These are phyloP conservation scores for Cheilosia soror DNA, from an alignment of 2,888 invertebrate species.

Conservation along the genomic window DNA sequence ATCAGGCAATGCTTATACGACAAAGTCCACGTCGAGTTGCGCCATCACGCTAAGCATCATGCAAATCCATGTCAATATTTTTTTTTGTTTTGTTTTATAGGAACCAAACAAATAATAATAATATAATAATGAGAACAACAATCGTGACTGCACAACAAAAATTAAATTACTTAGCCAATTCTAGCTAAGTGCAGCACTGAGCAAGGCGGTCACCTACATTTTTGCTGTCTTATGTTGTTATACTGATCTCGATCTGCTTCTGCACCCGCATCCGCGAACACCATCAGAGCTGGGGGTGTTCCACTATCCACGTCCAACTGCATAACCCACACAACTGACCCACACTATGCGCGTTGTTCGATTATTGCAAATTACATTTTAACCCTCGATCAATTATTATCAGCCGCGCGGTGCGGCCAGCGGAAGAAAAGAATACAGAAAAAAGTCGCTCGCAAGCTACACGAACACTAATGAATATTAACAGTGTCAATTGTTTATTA, in stretches of 20 bases:
- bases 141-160: slow-evolving; percentile 26
- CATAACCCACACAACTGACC: slow-evolving; percentile 45
- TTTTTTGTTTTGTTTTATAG: slow-evolving; percentile 27
- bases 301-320: slow-evolving; percentile 21
- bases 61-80: slow-evolving; percentile 9
- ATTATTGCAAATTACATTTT: slow-evolving; percentile 71
- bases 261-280: slow-evolving; percentile 15
- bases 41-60: slow-evolving; percentile 30
- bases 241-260: background rate
- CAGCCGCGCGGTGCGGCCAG: background rate
- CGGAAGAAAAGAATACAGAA: background rate
- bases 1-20: slow-evolving; percentile 15
- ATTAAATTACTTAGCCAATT: slow-evolving; percentile 40
- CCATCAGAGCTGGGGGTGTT: slow-evolving; percentile 31
- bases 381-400: slow-evolving; percentile 67
- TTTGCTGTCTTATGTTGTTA: slow-evolving; percentile 32
- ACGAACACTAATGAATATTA: slow-evolving; percentile 54
- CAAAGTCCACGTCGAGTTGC: slow-evolving; percentile 31
- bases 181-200: slow-evolving; percentile 53
- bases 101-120: slow-evolving; percentile 23
- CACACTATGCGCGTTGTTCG: slow-evolving; percentile 8
- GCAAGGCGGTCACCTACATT: slow-evolving; percentile 70
- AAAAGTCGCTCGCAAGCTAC: background rate
- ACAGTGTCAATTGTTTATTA: slow-evolving; percentile 64
- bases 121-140: slow-evolving; percentile 14